A percentile compares a stretch with the other conserved stretches of the same genome.
phyloP scores from a whole-genome alignment of 2,888 invertebrate genomes.

The Lasioglossum figueresi region DNA sequence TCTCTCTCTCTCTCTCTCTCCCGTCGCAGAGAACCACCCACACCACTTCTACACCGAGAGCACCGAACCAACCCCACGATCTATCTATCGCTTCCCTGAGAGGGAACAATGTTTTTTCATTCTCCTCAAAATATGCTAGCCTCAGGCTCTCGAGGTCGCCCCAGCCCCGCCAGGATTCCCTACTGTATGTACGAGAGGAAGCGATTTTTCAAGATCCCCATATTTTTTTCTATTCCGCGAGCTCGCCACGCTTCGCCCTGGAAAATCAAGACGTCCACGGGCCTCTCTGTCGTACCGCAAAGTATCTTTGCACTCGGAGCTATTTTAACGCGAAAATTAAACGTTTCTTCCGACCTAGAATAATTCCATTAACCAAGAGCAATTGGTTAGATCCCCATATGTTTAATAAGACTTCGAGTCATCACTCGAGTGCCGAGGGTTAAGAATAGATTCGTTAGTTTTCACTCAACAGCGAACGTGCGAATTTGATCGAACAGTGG shows the following conservation, averaged over 20 bases:
- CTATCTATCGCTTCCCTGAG: conserved; percentile 76
- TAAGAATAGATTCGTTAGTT: not conserved
- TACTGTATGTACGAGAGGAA: not conserved
- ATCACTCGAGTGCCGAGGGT: no score
- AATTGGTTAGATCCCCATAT: no score
- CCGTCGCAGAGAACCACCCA: not conserved
- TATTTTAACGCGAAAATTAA: no score
- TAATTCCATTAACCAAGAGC: no score
- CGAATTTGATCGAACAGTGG: not conserved
- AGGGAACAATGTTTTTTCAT: conserved; percentile 81
- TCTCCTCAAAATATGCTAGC: conserved; percentile 79
- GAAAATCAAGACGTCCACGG: not conserved
- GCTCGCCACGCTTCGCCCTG: not conserved
- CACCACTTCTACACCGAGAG: not conserved
- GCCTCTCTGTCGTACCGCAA: not conserved
- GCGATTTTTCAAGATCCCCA: conserved; percentile 14
- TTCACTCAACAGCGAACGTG: not conserved
- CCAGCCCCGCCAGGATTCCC: not conserved
- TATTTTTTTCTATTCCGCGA: not conserved
- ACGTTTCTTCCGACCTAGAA: no score
- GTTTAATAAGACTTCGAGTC: no score
- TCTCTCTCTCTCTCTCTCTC: not conserved
- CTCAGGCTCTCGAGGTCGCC: conserved; percentile 64
- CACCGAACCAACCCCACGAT: conserved; percentile 27
- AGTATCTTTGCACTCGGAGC: not conserved